These are phyloP conservation scores for Pteronura brasiliensis DNA, from an alignment of 2,113 vertebrate genomes.

Conservation along the genomic window DNA sequence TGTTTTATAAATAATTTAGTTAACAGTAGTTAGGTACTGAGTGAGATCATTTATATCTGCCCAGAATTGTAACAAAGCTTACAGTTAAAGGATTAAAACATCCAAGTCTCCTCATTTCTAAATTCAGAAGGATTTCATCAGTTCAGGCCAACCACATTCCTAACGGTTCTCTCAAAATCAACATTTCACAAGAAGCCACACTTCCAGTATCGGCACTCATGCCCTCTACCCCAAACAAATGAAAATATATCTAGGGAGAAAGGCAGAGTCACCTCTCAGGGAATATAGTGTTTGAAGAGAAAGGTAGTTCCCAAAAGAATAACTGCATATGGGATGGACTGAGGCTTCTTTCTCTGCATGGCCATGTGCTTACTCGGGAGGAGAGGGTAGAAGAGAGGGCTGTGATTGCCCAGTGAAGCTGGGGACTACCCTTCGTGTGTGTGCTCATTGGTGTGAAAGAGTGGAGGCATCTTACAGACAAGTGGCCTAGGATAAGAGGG, in stretches of 20 bases:
- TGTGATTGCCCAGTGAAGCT: background rate
- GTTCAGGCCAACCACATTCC: background rate
- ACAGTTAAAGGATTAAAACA: background rate
- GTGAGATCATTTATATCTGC: background rate
- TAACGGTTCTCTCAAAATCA: background rate
- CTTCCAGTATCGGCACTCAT: background rate
- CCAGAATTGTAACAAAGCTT: background rate
- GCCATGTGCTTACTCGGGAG: background rate
- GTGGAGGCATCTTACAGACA: background rate
- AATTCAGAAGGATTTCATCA: background rate
- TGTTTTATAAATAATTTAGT: background rate
- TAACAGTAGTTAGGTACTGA: background rate
- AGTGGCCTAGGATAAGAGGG: background rate
- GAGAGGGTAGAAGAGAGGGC: background rate
- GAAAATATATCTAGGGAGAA: background rate
- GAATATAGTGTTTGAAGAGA: background rate
- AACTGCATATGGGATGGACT: background rate
- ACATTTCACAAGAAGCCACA: background rate
- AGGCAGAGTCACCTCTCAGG: background rate
- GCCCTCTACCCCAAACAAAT: background rate
- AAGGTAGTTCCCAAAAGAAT: background rate
- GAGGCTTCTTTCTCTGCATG: background rate
- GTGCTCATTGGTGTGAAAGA: background rate
- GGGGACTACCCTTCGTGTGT: background rate
- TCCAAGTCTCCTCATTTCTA: background rate